Evolutionary conservation across 1,140 invertebrate genomes (phyloP).

Genomic region (Triops longicaudatus): DNA sequence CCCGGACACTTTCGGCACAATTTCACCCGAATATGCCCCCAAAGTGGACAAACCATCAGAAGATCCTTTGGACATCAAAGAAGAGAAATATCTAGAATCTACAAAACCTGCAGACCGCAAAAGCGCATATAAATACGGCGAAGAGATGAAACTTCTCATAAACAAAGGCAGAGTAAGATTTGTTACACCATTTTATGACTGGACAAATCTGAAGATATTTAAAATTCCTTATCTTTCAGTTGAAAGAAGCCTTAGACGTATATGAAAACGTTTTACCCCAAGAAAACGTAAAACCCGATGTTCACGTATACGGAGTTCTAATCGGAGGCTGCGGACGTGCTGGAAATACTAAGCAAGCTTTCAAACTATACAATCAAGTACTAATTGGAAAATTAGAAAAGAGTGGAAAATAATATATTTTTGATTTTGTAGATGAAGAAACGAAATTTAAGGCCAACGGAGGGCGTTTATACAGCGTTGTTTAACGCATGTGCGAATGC

Average conservation of each 20-base stretch:
- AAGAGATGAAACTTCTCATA: slow-evolving; percentile 58
- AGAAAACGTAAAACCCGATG: slow-evolving; percentile 64
- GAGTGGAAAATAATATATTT: slow-evolving; percentile 19
- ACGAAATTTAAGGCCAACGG: slow-evolving; percentile 53
- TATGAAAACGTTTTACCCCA: slow-evolving; percentile 62
- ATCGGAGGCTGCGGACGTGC: slow-evolving; percentile 66
- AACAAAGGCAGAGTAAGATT: slow-evolving; percentile 48
- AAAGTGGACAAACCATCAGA: slow-evolving; percentile 17
- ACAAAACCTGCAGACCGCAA: slow-evolving; percentile 36
- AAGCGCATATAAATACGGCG: slow-evolving; percentile 51
- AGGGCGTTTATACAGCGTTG: slow-evolving; percentile 67
- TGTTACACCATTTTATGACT: background rate
- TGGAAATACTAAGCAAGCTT: slow-evolving; percentile 76
- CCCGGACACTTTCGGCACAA: slow-evolving; percentile 39
- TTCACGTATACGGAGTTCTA: slow-evolving; percentile 69
- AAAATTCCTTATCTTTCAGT: slow-evolving; percentile 30
- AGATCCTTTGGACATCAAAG: slow-evolving; percentile 32
- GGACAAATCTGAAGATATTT: too few relatives aligned
- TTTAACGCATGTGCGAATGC: slow-evolving; percentile 81
- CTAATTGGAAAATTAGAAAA: background rate
- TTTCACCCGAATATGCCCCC: slow-evolving; percentile 28
- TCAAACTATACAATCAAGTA: slow-evolving; percentile 63
- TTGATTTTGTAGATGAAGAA: slow-evolving; percentile 57
- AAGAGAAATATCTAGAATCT: slow-evolving; percentile 37
- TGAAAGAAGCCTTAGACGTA: slow-evolving; percentile 59